Conservation (phyloP, 2,797 vertebrate species). For the Phalanger gymnotis region DNA sequence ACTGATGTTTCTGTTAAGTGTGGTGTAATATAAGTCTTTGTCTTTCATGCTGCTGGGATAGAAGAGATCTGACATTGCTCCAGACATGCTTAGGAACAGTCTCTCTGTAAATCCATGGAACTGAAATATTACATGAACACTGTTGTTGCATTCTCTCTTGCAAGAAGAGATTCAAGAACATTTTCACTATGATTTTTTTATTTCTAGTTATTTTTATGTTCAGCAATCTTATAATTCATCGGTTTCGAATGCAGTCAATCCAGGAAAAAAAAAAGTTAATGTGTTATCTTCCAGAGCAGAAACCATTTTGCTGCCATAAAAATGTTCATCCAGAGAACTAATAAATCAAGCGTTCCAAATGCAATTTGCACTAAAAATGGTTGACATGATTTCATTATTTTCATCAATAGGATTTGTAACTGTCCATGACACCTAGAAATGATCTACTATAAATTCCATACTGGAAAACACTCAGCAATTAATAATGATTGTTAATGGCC, state of each 20-base stretch:
- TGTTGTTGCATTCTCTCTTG: slow-evolving; percentile 79
- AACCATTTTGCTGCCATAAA: slow-evolving; percentile 81
- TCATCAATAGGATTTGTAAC: slow-evolving; percentile 75
- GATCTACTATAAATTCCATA: slow-evolving; percentile 74
- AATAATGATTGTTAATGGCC: slow-evolving; percentile 78
- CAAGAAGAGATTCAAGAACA: slow-evolving; percentile 82
- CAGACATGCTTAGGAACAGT: slow-evolving; percentile 85
- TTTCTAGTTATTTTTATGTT: slow-evolving; percentile 80
- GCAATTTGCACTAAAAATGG: slow-evolving; percentile 85
- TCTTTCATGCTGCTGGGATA: slow-evolving; percentile 89
- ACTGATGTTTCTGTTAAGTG: slow-evolving; percentile 81
- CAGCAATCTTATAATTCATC: slow-evolving; percentile 80
- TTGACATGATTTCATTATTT: slow-evolving; percentile 79
- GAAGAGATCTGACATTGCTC: slow-evolving; percentile 85
- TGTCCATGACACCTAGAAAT: slow-evolving; percentile 76
- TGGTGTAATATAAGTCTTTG: slow-evolving; percentile 86
- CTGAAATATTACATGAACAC: slow-evolving; percentile 83
- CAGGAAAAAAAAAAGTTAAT: slow-evolving; percentile 75
- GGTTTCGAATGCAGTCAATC: slow-evolving; percentile 80
- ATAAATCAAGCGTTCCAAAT: slow-evolving; percentile 83
- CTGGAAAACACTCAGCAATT: slow-evolving; percentile 82
- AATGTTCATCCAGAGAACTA: slow-evolving; percentile 79
- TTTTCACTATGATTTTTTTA: slow-evolving; percentile 75
- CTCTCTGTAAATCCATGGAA: slow-evolving; percentile 84
- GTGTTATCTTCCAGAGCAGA: slow-evolving; percentile 80